Percentiles rank a stretch among this genome's conserved stretches.
Conservation (phyloP, 2,888 invertebrate species). For the Pharmacophagus antenor region DNA sequence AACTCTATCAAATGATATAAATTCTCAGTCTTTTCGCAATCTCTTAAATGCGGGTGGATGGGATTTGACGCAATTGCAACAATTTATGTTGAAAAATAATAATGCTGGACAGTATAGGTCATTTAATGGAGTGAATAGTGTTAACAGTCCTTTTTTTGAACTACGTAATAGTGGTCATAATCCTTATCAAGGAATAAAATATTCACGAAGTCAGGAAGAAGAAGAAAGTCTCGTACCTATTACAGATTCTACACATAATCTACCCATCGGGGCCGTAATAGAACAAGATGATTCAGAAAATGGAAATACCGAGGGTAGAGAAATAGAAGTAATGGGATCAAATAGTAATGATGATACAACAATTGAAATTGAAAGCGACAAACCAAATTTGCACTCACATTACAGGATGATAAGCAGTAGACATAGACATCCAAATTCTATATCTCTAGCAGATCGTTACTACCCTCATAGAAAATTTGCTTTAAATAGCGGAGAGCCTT, state of each 20-base stretch:
- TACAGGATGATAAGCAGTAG: constrained; percentile 50
- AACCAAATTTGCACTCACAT: constrained; percentile 50
- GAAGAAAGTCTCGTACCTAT: constrained; percentile 67
- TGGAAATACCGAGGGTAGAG: constrained; percentile 50
- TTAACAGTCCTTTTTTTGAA: constrained; percentile 62
- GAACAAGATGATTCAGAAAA: constrained; percentile 63
- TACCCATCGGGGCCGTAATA: constrained; percentile 74
- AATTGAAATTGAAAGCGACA: constrained; percentile 49
- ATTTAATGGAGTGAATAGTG: constrained; percentile 48
- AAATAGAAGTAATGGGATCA: constrained; percentile 51
- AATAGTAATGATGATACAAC: constrained; percentile 49
- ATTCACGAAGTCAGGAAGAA: constrained; percentile 75
- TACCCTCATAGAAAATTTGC: constrained; percentile 59
- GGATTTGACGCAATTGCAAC: constrained; percentile 65
- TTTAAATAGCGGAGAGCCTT: constrained; percentile 62
- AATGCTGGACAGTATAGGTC: constrained; percentile 48
- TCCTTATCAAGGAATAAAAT: constrained; percentile 70
- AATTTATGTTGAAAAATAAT: constrained; percentile 61
- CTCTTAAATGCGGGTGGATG: constrained; percentile 48
- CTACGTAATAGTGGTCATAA: constrained; percentile 57
- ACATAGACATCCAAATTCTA: constrained; percentile 56
- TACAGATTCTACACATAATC: constrained; percentile 64
- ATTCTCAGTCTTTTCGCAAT: constrained; percentile 52
- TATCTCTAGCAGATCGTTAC: constrained; percentile 48
- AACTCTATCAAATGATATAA: constrained; percentile 57